Conservation (phyloP, 2,113 vertebrate genomes). For the Anhinga anhinga region DNA sequence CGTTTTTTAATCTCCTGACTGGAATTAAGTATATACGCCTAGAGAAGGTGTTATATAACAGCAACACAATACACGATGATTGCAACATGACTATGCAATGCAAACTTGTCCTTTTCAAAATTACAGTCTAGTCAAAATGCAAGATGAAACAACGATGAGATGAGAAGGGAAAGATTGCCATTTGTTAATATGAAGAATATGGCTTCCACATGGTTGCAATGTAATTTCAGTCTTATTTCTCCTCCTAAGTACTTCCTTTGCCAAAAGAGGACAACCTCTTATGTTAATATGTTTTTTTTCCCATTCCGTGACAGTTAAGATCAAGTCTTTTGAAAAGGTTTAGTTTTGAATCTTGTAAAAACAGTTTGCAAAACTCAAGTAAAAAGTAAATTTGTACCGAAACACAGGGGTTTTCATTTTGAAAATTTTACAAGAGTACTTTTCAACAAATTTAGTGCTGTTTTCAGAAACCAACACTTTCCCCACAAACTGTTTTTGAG, state of each 20-base stretch:
- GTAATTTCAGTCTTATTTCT: background rate
- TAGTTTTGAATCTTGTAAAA: background rate
- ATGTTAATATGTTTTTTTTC: background rate
- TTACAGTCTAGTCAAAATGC: background rate
- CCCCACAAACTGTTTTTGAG: background rate
- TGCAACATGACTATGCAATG: background rate
- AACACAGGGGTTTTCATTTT: background rate
- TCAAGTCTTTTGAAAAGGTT: background rate
- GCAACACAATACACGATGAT: constrained; percentile 2
- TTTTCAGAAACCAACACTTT: background rate
- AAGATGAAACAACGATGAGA: background rate
- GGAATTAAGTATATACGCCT: background rate
- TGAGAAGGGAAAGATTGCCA: background rate
- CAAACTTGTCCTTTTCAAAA: background rate
- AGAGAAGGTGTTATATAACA: constrained; percentile 29
- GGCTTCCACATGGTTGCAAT: background rate
- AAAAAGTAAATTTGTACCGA: background rate
- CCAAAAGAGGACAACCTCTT: background rate
- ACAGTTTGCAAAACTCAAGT: background rate
- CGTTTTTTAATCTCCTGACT: background rate
- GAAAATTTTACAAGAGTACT: background rate
- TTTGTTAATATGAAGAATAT: background rate
- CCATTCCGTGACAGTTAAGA: background rate
- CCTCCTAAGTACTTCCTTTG: background rate
- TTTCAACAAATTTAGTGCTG: background rate